These are phyloP conservation scores for Heliconius hortense DNA, from an alignment of 2,888 invertebrate genomes.

Conservation along the genomic window DNA sequence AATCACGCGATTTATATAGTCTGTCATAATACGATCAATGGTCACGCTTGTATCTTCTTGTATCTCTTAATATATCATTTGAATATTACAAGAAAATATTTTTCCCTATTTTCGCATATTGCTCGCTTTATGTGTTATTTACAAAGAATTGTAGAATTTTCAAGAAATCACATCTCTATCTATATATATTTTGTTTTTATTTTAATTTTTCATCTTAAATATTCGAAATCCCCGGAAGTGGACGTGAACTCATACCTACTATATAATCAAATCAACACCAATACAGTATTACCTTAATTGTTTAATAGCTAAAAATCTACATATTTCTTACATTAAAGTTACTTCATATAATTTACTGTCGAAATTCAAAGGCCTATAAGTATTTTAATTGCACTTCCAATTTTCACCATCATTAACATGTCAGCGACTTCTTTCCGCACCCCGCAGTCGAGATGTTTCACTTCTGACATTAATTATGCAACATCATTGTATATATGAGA, in stretches of 20 bases:
- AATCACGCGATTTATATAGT: conserved; percentile 31
- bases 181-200: no score
- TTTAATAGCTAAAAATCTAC: neutral
- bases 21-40: neutral
- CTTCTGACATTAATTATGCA: conserved; percentile 39
- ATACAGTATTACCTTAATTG: neutral
- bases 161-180: neutral
- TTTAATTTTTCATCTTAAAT: neutral
- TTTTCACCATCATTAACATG: conserved; percentile 5
- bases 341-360: neutral
- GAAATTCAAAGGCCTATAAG: neutral
- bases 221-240: neutral
- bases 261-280: neutral
- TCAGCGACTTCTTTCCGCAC: conserved; percentile 14
- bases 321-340: neutral
- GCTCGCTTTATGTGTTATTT: no score
- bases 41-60: conserved; percentile 21
- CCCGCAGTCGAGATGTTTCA: conserved; percentile 30
- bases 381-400: conserved; percentile 2
- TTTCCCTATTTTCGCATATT: neutral
- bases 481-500: conserved; percentile 43
- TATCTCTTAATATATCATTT: conserved; percentile 1
- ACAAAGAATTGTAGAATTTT: neutral
- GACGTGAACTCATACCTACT: neutral
- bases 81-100: neutral